Conservation (phyloP, 1,140 invertebrate genomes). For the Trichonephila inaurata region DNA sequence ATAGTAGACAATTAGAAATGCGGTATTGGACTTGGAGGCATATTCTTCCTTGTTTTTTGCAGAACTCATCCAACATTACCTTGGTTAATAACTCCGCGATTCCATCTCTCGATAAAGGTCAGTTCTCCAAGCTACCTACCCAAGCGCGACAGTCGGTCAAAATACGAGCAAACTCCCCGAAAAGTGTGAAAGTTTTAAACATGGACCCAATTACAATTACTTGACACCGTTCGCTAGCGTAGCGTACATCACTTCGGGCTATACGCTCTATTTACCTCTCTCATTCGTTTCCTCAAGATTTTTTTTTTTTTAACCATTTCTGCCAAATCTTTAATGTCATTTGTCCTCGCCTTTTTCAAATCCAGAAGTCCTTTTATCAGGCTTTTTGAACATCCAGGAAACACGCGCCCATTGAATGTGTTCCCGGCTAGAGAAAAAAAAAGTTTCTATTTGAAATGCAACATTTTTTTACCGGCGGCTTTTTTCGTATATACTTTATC, state of each 20-base stretch:
- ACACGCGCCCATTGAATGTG: neutral
- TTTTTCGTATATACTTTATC: neutral
- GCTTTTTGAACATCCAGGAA: slow-evolving; percentile 41
- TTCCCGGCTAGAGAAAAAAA: too few species aligned
- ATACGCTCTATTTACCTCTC: slow-evolving; percentile 61
- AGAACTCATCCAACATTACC: too few species aligned
- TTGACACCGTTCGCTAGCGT: slow-evolving; percentile 71
- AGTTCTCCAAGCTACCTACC: slow-evolving; percentile 10
- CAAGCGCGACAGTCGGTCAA: slow-evolving; percentile 9
- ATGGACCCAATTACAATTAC: slow-evolving; percentile 60
- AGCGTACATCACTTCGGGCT: slow-evolving; percentile 42
- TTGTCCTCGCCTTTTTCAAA: slow-evolving; percentile 26
- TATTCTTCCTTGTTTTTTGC: too few species aligned
- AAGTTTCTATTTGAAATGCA: too few species aligned
- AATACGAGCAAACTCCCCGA: slow-evolving; percentile 5
- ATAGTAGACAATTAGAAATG: too few species aligned
- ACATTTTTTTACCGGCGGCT: neutral
- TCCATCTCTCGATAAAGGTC: slow-evolving; percentile 14
- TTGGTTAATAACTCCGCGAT: neutral
- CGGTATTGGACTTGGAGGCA: too few species aligned
- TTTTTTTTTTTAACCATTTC: neutral
- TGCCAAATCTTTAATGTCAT: slow-evolving; percentile 36
- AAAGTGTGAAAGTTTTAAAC: slow-evolving; percentile 65
- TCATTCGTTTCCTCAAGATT: neutral
- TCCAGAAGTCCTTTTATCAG: neutral